Evolutionary conservation across 2,888 invertebrate species (phyloP), one percentile per base, ranked within the genome.

Genomic region (Apotomis betuletana): DNA sequence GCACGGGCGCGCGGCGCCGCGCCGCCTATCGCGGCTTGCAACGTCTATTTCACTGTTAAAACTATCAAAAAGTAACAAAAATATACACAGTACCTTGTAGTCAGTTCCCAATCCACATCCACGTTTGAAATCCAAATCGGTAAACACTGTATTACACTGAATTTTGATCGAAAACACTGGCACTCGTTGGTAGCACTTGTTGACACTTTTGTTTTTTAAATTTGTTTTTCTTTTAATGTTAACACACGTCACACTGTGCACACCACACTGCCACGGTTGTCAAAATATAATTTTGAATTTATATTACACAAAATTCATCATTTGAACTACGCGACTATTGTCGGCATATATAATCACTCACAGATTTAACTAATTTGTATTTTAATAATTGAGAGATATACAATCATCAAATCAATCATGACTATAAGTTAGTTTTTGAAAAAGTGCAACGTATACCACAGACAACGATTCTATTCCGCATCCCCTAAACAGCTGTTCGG

Each of bases 401-500:
- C 49, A 38, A 0, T 13, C 12, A 44, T 4, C 12, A 9, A 65
- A 27, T 41, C 12, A 38, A 3, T 38, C 15, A 55, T 55, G 36
- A 62, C 15, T 1, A 60, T 12, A 41, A n/a, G 55, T 54, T 8
- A 49, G 67, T 67, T 55, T 57, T 27, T 49, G n/a, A 36, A 52
- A 67, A 63, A 68, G 44, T 72, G 68, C 63, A 68, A 13, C 13
- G 55, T 41, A 44, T 52, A 15, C 67, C 63, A 63, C 72, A 63
- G 67, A 68, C 62, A 62, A 62, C 57, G 59, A 57, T 69, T 71
- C 80, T 81, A 83, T 85, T 86, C 83, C 86, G 85, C 81, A 84
- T 87, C 85, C 84, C 83, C 80, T 81, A 85, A 91, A 87, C 92
- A 93, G 92, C 92, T 93, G 92, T 90, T 91, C 80, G 80, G 79